Base-by-base conservation (phyloP, 2,888 invertebrate species). In the Galerucella pusilla region DNA sequence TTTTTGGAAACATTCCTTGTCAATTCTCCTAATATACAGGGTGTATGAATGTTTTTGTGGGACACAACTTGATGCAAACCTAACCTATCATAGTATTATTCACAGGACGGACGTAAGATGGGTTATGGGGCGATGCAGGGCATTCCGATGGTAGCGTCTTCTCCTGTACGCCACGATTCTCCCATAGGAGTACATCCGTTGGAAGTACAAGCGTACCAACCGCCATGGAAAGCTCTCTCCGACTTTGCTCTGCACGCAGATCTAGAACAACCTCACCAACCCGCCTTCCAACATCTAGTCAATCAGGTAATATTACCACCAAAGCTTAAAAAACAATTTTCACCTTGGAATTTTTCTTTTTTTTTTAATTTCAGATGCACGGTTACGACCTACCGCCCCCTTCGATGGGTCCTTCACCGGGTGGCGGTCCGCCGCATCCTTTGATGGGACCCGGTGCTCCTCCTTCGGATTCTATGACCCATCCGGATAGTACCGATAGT, bases 111-210 rank as follows among this genome's bases (percentile, higher is more conserved):
- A 83, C 93, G 97, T 81, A 96, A 97, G 87, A 90, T 97, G 88
- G 96, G 96, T 80, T 96, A 97, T 89, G 96, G 96, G 86, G 94
- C 94, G 83, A 95, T 97, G 94, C 97, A 98, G 86, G 97, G 97
- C 76, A 97, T 99, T 82, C 98, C 99, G 25, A 95, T 99, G 94
- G 97, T 99, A 77, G 99, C 99, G 63, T 96, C 97, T 61, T 97
- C 97, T 81, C 96, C 96, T 49, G 96, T 96, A 76, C 91, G 96
- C 66, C 96, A 96, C 89, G 96, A 96, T 88, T 94, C 96, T 75
- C 95, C 95, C 1, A 90, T 95, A 75, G 94, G 96, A 74, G 92
- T 96, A 86, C 95, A 96, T 85, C 94, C 96, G 54, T 91, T 98
- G 75, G 98, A 98, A 89, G 94, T 94, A 49, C 93, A 93, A 83